phyloP scores from a whole-genome alignment of 2,888 invertebrate species.

The Boloria euphrosyne region DNA sequence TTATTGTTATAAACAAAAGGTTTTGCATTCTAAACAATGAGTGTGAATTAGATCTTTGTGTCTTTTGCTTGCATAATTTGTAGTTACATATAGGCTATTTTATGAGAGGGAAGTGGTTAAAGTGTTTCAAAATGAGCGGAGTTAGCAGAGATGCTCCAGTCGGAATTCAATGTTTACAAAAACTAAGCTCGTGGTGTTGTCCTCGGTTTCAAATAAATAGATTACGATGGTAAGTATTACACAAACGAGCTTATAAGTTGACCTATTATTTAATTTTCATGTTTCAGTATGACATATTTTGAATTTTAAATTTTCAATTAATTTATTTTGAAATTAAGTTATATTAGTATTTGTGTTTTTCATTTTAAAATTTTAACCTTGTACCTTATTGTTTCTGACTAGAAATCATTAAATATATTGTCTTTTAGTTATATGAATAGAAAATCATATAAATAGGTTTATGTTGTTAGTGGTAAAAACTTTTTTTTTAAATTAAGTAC shows the following conservation, averaged over 20 bases:
- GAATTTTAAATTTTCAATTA: no score
- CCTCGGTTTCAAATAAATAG: constrained; percentile 84
- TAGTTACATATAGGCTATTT: constrained; percentile 44
- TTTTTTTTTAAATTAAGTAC: no score
- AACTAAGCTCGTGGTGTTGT: constrained; percentile 77
- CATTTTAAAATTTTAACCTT: no score
- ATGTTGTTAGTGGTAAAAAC: no score
- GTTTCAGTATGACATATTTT: no score
- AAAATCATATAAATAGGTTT: no score
- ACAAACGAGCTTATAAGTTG: neutral
- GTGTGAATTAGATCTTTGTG: constrained; percentile 41
- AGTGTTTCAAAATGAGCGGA: constrained; percentile 77
- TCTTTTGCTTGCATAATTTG: constrained; percentile 50
- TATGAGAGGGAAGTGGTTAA: constrained; percentile 48
- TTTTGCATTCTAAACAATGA: constrained; percentile 44
- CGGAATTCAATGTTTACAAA: constrained; percentile 84
- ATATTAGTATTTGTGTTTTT: no score
- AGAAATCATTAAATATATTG: no score
- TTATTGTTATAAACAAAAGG: constrained; percentile 18
- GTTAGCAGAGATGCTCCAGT: constrained; percentile 83
- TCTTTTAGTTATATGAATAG: no score
- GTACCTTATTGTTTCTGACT: no score
- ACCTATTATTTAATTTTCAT: no score
- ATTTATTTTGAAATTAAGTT: no score
- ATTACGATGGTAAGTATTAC: constrained; percentile 83